phyloP scores from a whole-genome alignment of 1,140 invertebrate species.

The Orussus abietinus region DNA sequence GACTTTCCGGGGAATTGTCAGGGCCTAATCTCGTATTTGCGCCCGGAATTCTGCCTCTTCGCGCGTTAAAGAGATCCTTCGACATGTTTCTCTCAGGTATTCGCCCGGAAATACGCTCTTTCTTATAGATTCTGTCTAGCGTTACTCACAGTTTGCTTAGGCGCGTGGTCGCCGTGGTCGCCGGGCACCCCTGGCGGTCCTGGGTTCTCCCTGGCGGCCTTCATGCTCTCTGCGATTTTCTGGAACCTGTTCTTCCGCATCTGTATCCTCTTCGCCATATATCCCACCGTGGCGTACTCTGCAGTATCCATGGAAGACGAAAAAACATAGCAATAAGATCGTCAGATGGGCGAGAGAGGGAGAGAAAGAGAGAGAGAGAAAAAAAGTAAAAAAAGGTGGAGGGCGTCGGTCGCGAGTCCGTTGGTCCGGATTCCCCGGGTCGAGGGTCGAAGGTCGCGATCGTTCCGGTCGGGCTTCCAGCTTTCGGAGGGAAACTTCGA shows the following conservation, averaged over 20 bases:
- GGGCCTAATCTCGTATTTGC: too few species aligned
- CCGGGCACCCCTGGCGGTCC: slow-evolving; percentile 56
- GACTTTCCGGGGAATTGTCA: too few species aligned
- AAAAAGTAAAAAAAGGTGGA: background rate
- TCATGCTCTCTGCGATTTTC: slow-evolving; percentile 87
- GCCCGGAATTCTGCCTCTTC: too few species aligned
- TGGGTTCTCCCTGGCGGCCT: slow-evolving; percentile 68
- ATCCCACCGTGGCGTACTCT: slow-evolving; percentile 93
- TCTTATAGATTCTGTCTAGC: slow-evolving; percentile 36
- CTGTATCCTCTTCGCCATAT: slow-evolving; percentile 92
- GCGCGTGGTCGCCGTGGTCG: slow-evolving; percentile 65
- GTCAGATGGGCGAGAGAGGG: slow-evolving; percentile 4
- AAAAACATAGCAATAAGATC: slow-evolving; percentile 19
- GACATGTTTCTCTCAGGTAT: background rate
- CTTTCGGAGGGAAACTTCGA: background rate
- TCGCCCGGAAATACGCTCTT: background rate
- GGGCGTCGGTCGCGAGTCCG: too few species aligned
- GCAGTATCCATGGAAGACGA: slow-evolving; percentile 34
- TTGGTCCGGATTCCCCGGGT: too few species aligned
- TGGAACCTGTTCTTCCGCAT: slow-evolving; percentile 91
- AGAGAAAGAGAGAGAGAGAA: slow-evolving; percentile 6
- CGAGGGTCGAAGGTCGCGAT: slow-evolving; percentile 2
- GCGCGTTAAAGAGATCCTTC: too few species aligned
- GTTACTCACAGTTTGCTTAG: slow-evolving; percentile 72
- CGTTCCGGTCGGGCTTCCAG: background rate